Evolutionary conservation across 2,888 invertebrate genomes (phyloP).

Genomic region (Linnaemya vulpina): DNA sequence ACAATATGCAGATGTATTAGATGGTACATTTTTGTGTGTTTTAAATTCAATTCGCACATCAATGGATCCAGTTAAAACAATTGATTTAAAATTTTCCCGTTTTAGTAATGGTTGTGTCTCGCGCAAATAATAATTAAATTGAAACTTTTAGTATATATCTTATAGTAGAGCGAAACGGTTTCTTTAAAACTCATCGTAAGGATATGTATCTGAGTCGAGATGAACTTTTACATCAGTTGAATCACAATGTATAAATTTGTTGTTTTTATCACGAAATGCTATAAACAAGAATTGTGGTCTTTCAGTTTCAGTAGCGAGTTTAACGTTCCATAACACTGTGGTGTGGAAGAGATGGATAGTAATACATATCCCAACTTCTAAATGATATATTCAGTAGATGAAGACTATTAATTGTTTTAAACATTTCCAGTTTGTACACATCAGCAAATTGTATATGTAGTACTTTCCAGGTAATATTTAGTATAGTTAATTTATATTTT

Average conservation of each 20-base stretch:
- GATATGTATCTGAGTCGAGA: constrained; percentile 66
- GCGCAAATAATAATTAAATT: constrained; percentile 45
- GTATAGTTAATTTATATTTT: constrained; percentile 20
- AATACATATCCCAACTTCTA: constrained; percentile 55
- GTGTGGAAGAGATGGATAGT: too few relatives aligned
- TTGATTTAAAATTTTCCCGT: constrained; percentile 22
- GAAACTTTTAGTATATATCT: constrained; percentile 48
- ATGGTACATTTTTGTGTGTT: too few relatives aligned
- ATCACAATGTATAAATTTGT: constrained; percentile 48
- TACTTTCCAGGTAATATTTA: constrained; percentile 67
- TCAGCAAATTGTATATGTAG: constrained; percentile 57
- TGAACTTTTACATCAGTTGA: too few relatives aligned
- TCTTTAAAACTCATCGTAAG: constrained; percentile 66
- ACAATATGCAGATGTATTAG: too few relatives aligned
- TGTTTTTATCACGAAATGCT: neutral
- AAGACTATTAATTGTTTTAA: constrained; percentile 51
- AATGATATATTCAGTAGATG: constrained; percentile 48
- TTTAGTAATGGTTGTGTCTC: constrained; percentile 15
- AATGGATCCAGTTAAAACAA: constrained; percentile 35
- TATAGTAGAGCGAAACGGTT: constrained; percentile 62
- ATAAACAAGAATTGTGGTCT: constrained; percentile 23
- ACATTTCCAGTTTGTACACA: too few relatives aligned
- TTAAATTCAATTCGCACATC: constrained; percentile 41
- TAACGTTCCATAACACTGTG: constrained; percentile 41
- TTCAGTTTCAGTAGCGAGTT: constrained; percentile 34